Percentiles rank a stretch among this genome's conserved stretches.
phyloP scores from a whole-genome alignment of 2,113 vertebrate genomes.

The Camelus dromedarius region DNA sequence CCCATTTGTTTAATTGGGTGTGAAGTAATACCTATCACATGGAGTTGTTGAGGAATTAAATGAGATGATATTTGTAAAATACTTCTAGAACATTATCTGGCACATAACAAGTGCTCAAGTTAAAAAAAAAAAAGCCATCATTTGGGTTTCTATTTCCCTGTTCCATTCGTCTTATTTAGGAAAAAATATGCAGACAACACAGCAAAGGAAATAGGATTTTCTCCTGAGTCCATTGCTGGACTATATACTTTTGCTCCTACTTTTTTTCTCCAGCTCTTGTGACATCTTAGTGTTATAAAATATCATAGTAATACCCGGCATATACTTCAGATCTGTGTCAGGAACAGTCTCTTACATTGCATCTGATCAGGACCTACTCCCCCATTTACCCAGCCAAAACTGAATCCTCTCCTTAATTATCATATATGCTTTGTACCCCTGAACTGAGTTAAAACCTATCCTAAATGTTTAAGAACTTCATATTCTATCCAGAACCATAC shows the following conservation, averaged over 20 bases:
- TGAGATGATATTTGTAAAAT: background rate
- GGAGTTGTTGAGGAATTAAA: background rate
- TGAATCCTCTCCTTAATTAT: background rate
- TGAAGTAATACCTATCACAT: background rate
- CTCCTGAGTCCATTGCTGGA: background rate
- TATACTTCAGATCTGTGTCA: background rate
- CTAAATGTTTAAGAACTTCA: background rate
- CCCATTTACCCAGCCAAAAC: background rate
- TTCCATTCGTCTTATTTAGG: background rate
- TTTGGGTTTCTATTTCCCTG: background rate
- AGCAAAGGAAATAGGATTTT: background rate
- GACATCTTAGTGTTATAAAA: background rate
- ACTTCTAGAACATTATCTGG: background rate
- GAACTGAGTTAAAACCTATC: background rate
- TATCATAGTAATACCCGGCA: background rate
- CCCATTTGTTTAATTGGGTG: background rate
- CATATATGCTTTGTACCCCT: background rate
- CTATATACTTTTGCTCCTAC: background rate
- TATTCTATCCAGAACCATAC: background rate
- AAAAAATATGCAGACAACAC: background rate
- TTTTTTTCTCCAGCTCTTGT: background rate
- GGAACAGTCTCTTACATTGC: background rate
- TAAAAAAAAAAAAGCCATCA: background rate
- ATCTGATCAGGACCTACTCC: background rate
- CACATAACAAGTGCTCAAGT: background rate